Conservation (phyloP, 2,797 vertebrate genomes). For the Smutsia temminckii region DNA sequence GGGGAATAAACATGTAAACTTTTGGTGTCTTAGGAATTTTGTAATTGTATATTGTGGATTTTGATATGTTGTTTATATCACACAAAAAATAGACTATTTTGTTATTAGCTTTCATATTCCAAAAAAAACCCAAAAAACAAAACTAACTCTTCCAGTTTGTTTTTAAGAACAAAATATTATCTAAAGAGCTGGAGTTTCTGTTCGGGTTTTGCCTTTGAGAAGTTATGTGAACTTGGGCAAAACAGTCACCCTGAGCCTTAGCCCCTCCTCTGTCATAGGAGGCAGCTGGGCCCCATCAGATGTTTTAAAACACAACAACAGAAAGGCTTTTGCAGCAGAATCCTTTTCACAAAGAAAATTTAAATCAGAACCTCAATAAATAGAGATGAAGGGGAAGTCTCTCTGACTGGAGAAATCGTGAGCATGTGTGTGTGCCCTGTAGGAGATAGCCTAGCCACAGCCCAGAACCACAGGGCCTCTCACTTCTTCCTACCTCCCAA, state of each 20-base stretch:
- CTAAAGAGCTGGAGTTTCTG: neutral
- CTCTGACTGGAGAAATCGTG: neutral
- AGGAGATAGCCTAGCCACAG: neutral
- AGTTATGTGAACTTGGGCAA: neutral
- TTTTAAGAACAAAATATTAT: neutral
- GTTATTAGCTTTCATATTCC: neutral
- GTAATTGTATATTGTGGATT: neutral
- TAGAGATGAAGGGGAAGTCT: neutral
- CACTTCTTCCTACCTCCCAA: neutral
- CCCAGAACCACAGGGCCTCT: neutral
- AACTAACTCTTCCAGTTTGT: neutral
- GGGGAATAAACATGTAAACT: neutral
- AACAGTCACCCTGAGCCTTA: neutral
- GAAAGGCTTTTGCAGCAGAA: neutral
- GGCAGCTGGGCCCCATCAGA: neutral
- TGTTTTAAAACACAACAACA: neutral
- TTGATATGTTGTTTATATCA: slow-evolving; percentile 3
- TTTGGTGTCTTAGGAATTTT: neutral
- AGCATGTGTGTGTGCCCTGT: neutral
- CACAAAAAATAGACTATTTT: neutral
- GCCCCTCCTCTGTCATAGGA: neutral
- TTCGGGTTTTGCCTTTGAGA: neutral
- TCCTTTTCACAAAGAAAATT: neutral
- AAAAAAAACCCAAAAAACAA: neutral
- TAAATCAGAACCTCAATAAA: neutral